phyloP scores from a whole-genome alignment of 2,797 vertebrate genomes.

The Sebastes nivosus region DNA sequence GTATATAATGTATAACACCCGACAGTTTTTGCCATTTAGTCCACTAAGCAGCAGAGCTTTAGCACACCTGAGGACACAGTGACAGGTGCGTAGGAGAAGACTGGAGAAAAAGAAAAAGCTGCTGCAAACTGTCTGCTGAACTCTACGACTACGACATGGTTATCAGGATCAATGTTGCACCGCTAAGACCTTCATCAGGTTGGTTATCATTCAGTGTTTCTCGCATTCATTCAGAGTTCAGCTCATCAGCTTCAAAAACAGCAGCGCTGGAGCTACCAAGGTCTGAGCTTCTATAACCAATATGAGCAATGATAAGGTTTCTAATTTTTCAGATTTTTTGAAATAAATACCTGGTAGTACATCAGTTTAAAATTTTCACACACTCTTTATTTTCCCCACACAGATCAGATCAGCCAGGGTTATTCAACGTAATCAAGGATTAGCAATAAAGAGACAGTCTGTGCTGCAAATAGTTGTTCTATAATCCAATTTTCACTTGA shows the following conservation, averaged over 20 bases:
- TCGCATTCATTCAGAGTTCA: background rate
- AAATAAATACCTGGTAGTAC: background rate
- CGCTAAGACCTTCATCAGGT: background rate
- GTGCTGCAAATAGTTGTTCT: background rate
- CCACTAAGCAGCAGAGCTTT: background rate
- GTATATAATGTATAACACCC: background rate
- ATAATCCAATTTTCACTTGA: background rate
- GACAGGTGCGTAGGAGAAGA: background rate
- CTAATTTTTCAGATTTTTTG: background rate
- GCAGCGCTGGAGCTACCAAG: background rate
- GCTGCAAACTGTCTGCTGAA: slow-evolving; percentile 1
- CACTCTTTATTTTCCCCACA: background rate
- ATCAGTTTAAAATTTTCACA: background rate
- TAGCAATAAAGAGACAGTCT: background rate
- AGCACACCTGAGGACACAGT: background rate
- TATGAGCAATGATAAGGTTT: background rate
- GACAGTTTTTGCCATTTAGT: background rate
- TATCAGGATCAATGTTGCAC: background rate
- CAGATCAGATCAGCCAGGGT: background rate
- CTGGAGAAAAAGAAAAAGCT: background rate
- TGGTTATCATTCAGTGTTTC: background rate
- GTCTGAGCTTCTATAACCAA: background rate
- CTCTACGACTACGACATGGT: background rate
- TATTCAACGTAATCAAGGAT: background rate
- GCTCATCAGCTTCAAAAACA: background rate